Evolutionary conservation across 1,140 invertebrate genomes (phyloP), one percentile per base, ranked within the genome.

Genomic region (silkworm (Bombyx mori)): DNA sequence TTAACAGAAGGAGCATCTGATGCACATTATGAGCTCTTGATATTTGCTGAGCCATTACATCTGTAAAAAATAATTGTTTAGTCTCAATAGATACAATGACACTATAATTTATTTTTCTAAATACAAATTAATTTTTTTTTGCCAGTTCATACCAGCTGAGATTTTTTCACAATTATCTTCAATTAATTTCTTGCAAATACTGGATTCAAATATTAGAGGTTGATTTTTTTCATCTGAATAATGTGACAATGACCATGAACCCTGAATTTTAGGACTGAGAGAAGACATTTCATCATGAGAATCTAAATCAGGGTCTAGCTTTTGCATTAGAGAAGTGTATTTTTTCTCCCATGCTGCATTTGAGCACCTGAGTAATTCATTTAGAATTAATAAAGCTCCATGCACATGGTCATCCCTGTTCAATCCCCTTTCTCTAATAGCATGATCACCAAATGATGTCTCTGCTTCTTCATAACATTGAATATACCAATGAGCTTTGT

Each of bases 331-430:
- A 6, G 90, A 88, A 64, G 93, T 93, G 63, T 96, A 95, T 60
- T 93, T 92, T 42, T 91, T 90, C 77, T 97, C 98, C 92, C 97
- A 98, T 51, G 92, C 90, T 3, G 94, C 91, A 88, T 99, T 98
- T 51, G 96, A 95, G 75, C 96, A 98, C 62, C 98, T 88, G 2
- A 99, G 88, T 0, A 99, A 87, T 83, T 99, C 98, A 89, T 99
- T 99, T 2, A 99, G 86, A 9, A 99, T 95, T 9, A 99, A 89
- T 1, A 99, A 88, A 1, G 96, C 96, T 9, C 97, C 97, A 82
- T 99, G 98, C 35, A 97, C 92, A 77, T 94, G 91, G 79, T 99
- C 98, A 72, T 99, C 98, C 65, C 91, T 91, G 7, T 92, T 94
- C 56, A 94, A 91, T 18, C 95, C 94, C 72, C 93, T 93, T 71